Evolutionary conservation across 1,140 invertebrate genomes (phyloP).

Genomic region (Penaeus chinensis): DNA sequence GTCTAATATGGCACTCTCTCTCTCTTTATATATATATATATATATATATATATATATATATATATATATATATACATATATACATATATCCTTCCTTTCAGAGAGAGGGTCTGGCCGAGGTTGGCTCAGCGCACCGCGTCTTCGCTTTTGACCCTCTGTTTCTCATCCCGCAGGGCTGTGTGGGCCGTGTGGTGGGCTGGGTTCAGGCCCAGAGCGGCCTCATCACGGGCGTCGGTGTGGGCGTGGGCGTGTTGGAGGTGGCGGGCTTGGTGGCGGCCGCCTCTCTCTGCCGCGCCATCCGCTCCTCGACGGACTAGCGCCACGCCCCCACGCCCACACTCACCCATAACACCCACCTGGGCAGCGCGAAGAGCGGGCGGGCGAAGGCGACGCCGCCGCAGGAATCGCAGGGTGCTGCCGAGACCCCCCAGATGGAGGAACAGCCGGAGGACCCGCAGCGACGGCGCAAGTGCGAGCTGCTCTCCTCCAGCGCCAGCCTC

Average conservation of each 20-base stretch:
- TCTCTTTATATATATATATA: too few species aligned
- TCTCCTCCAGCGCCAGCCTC: conserved; percentile 23
- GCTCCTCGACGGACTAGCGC: conserved; percentile 40
- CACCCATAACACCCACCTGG: neutral
- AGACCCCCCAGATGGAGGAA: neutral
- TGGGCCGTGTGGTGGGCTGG: conserved; percentile 51
- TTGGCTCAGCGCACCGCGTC: too few species aligned
- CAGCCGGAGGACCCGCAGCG: neutral
- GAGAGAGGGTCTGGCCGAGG: too few species aligned
- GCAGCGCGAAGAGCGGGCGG: neutral
- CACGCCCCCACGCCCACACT: conserved; percentile 50
- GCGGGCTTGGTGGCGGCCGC: conserved; percentile 58
- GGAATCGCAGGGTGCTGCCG: neutral
- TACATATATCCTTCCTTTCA: too few species aligned
- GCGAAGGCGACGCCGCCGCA: neutral
- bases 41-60: too few species aligned
- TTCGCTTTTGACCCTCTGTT: too few species aligned
- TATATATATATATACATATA: too few species aligned
- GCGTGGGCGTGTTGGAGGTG: conserved; percentile 57
- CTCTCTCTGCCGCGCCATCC: conserved; percentile 53
- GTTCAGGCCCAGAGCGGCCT: conserved; percentile 56
- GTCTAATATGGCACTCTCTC: too few species aligned
- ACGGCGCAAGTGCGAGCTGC: neutral
- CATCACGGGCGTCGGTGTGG: conserved; percentile 56
- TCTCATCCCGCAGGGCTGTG: conserved; percentile 48